Percentiles rank a stretch among this genome's conserved stretches.
phyloP scores from a whole-genome alignment of 2,888 invertebrate species.

The Dryobota labecula region DNA sequence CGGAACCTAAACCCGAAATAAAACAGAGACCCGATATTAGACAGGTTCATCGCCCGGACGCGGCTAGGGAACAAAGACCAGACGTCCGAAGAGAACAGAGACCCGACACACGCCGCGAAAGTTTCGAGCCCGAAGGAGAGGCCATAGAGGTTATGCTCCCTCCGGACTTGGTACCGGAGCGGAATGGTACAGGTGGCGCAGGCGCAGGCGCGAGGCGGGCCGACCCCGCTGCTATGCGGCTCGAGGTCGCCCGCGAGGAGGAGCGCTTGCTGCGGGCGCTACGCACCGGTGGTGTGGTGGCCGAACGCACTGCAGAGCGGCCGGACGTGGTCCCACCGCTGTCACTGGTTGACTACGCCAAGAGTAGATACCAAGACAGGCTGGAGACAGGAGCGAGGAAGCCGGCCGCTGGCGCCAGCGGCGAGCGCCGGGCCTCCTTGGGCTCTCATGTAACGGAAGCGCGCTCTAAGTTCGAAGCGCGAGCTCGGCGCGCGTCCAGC shows the following conservation, averaged over 20 bases:
- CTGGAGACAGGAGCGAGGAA: slow-evolving; percentile 88
- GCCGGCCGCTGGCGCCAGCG: slow-evolving; percentile 84
- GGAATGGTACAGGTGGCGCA: slow-evolving; percentile 82
- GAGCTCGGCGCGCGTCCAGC: slow-evolving; percentile 87
- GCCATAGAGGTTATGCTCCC: slow-evolving; percentile 92
- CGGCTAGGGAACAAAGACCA: slow-evolving; percentile 77
- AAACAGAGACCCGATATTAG: slow-evolving; percentile 86
- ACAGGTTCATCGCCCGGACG: slow-evolving; percentile 85
- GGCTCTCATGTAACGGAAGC: slow-evolving; percentile 89
- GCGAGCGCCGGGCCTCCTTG: slow-evolving; percentile 84
- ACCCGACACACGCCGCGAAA: slow-evolving; percentile 82
- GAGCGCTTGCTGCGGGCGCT: slow-evolving; percentile 94
- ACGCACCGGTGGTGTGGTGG: slow-evolving; percentile 92
- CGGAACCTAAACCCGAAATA: slow-evolving; percentile 89
- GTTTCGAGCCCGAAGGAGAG: slow-evolving; percentile 87
- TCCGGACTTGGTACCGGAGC: slow-evolving; percentile 90
- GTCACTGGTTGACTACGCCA: slow-evolving; percentile 92
- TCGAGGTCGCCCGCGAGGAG: slow-evolving; percentile 95
- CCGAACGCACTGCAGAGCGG: slow-evolving; percentile 85
- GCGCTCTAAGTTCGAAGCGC: slow-evolving; percentile 88
- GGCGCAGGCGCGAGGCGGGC: slow-evolving; percentile 84
- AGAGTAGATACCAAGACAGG: slow-evolving; percentile 91
- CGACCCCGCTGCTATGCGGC: slow-evolving; percentile 89
- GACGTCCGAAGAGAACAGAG: slow-evolving; percentile 80
- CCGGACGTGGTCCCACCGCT: slow-evolving; percentile 89